phyloP scores from a whole-genome alignment of 2,797 vertebrate species.

The Thripadectes ignobilis region DNA sequence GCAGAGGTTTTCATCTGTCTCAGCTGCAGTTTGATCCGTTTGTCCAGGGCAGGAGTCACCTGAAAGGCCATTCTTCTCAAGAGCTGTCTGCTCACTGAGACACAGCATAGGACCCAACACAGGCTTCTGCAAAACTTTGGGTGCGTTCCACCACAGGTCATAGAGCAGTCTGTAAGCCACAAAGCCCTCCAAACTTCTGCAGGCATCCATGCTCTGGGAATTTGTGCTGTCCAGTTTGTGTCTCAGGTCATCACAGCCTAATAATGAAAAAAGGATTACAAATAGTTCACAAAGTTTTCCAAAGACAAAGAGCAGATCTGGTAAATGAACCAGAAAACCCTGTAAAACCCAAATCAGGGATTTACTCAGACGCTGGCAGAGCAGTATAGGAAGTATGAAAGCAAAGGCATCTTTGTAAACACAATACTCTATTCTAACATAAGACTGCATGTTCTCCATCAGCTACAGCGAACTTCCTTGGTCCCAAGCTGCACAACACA shows the following conservation, averaged over 20 bases:
- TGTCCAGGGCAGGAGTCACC: neutral
- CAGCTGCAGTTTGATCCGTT: neutral
- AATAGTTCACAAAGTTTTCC: neutral
- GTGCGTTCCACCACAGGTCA: constrained; percentile 85
- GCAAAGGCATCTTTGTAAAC: neutral
- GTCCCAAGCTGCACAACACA: neutral
- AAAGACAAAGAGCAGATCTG: neutral
- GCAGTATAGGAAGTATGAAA: neutral
- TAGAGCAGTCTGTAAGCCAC: constrained; percentile 85
- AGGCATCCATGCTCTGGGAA: constrained; percentile 69
- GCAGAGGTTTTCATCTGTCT: neutral
- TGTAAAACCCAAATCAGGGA: neutral
- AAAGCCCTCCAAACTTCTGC: constrained; percentile 84
- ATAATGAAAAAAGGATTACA: neutral
- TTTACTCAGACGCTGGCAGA: neutral
- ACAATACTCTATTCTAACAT: neutral
- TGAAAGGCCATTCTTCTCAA: neutral
- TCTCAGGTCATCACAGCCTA: constrained; percentile 73
- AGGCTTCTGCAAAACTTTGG: neutral
- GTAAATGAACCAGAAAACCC: neutral
- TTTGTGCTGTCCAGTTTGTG: constrained; percentile 64
- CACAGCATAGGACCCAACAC: neutral
- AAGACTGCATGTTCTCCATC: neutral
- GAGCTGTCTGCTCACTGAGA: neutral
- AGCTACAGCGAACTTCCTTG: neutral